Conservation (phyloP, 2,113 vertebrate species). For the Brachypteracias leptosomus region DNA sequence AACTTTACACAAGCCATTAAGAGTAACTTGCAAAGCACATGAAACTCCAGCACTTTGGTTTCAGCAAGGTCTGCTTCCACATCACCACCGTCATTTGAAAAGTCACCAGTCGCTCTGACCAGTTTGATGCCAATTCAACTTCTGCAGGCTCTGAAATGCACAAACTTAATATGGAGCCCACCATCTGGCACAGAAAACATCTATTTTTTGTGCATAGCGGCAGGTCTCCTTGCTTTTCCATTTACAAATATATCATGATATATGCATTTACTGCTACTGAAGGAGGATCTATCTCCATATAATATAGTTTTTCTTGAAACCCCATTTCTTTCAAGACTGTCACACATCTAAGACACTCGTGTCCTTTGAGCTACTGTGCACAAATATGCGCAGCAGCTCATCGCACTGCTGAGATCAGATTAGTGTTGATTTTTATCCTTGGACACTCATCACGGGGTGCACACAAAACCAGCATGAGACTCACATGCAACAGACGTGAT, state of each 20-base stretch:
- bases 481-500: conserved; percentile 84
- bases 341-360: fast-evolving
- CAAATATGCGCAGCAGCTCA: background rate
- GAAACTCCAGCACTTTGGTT: background rate
- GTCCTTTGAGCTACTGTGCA: background rate
- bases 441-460: fast-evolving
- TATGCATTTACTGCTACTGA: background rate
- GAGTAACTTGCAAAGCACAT: background rate
- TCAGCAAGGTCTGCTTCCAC: background rate
- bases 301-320: background rate
- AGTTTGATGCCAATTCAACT: background rate
- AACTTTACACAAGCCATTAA: background rate
- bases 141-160: background rate
- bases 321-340: background rate
- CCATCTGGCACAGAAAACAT: background rate
- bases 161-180: background rate
- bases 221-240: background rate
- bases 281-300: background rate
- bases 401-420: background rate
- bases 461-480: background rate
- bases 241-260: fast-evolving
- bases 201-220: background rate
- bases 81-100: background rate
- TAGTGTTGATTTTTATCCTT: fast-evolving
- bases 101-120: background rate